Evolutionary conservation across 64 coral and sea anemone genomes (phyloP).

Genomic region (Actinia tenebrosa): DNA sequence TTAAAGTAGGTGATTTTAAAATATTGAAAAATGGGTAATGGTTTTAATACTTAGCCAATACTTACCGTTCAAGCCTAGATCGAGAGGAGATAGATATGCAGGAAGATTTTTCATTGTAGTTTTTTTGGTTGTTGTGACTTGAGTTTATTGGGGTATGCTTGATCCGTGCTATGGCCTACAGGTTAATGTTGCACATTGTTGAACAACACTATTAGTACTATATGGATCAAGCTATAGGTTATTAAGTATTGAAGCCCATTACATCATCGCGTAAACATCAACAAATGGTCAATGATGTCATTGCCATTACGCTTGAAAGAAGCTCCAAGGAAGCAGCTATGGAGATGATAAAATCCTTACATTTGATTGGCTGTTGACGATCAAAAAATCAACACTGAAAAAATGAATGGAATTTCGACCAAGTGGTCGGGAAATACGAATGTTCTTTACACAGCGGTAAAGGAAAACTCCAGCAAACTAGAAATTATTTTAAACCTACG

Average conservation of each 20-base stretch:
- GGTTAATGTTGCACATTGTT: background rate
- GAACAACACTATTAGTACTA: background rate
- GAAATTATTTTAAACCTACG: background rate
- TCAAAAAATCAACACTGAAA: constrained; percentile 8
- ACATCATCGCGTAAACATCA: background rate
- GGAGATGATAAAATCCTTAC: background rate
- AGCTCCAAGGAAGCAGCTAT: background rate
- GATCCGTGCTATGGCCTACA: no score
- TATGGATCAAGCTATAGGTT: background rate
- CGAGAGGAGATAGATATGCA: no score
- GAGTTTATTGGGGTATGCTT: no score
- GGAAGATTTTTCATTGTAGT: no score
- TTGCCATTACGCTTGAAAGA: background rate
- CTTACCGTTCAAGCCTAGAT: no score
- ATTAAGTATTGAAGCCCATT: background rate
- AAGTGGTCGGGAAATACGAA: background rate
- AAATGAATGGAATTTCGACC: background rate
- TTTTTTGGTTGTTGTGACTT: no score
- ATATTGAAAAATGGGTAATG: no score
- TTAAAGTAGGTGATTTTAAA: no score
- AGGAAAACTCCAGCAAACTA: background rate
- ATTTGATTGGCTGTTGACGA: background rate
- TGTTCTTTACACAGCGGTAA: background rate
- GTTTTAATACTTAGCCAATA: no score
- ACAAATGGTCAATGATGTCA: constrained; percentile 2